phyloP scores from a whole-genome alignment of 92 coral and sea anemone genomes.

The Actinostola sp. region DNA sequence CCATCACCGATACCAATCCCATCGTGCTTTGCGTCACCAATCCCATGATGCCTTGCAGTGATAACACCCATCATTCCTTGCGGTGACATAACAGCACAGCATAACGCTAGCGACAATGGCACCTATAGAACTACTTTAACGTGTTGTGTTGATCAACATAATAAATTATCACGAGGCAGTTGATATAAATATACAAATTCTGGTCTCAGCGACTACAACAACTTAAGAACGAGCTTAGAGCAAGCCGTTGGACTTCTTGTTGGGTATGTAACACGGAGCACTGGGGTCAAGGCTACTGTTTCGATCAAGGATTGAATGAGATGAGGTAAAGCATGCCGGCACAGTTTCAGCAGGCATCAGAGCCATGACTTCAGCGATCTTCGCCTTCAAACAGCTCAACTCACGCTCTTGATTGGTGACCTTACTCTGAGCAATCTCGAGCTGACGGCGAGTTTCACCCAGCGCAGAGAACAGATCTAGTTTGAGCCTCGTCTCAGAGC shows the following conservation, averaged over 20 bases:
- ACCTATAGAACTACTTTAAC: not conserved
- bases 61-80: constrained; percentile 2
- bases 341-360: constrained; percentile 78
- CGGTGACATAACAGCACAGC: too few relatives aligned
- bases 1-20: not conserved
- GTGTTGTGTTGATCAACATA: not conserved
- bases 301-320: constrained; percentile 50
- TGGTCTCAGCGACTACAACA: constrained; percentile 34
- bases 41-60: not conserved
- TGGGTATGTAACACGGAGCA: constrained; percentile 83
- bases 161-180: not conserved
- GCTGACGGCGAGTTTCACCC: constrained; percentile 95
- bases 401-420: constrained; percentile 87
- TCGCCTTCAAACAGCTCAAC: constrained; percentile 78
- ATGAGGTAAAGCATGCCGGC: constrained; percentile 37
- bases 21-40: constrained; percentile 1
- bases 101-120: too few relatives aligned
- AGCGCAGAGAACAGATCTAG: constrained; percentile 95
- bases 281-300: constrained; percentile 77
- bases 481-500: constrained; percentile 95
- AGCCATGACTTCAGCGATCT: constrained; percentile 99
- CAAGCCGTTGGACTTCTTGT: constrained; percentile 68
- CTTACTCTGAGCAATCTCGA: constrained; percentile 89
- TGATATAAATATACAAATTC: not conserved
- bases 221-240: constrained; percentile 33